Conservation (phyloP, 2,113 vertebrate genomes). For the Dunckerocampus dactyliophorus region DNA sequence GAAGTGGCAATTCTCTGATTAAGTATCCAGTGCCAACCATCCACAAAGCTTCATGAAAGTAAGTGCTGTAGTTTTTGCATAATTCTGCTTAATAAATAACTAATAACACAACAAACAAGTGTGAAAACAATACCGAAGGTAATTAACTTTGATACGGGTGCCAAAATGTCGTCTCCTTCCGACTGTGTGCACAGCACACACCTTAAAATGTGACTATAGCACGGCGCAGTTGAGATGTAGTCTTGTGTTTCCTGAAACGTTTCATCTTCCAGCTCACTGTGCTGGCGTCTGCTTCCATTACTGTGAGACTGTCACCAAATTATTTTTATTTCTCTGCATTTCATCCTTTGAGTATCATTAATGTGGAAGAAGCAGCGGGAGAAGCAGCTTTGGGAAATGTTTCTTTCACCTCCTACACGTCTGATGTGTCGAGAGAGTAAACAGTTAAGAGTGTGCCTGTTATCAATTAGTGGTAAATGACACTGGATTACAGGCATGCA, state of each 20-base stretch:
- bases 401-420: not conserved
- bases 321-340: not conserved
- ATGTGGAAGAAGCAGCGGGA: not conserved
- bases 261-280: not conserved
- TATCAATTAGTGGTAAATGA: conserved; percentile 3
- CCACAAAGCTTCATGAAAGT: too few relatives aligned
- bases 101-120: too few relatives aligned
- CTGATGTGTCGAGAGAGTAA: not conserved
- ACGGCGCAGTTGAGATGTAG: too few relatives aligned
- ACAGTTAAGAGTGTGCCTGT: not conserved
- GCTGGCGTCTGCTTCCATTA: not conserved
- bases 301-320: not conserved
- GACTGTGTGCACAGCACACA: too few relatives aligned
- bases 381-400: not conserved
- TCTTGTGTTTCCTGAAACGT: not conserved
- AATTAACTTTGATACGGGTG: too few relatives aligned
- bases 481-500: not conserved
- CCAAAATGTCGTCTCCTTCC: too few relatives aligned
- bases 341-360: not conserved
- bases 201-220: too few relatives aligned
- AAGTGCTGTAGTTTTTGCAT: too few relatives aligned
- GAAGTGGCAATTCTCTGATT: too few relatives aligned
- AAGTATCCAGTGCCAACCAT: too few relatives aligned
- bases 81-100: too few relatives aligned
- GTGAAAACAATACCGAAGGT: too few relatives aligned